Conservation (phyloP, 2,888 invertebrate genomes). For the Nyleta sp. region DNA sequence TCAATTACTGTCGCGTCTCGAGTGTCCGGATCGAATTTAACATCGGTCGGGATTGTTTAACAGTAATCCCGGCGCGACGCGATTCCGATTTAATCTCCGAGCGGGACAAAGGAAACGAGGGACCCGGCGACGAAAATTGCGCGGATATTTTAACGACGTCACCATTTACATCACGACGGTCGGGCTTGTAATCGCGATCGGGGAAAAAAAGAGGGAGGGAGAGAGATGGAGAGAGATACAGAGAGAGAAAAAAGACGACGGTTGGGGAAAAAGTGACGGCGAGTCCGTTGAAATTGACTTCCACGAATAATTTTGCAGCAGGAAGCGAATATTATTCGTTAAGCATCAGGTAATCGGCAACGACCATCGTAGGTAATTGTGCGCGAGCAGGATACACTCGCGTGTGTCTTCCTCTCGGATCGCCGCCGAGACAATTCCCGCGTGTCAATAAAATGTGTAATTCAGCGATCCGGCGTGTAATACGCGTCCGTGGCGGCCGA, state of each 20-base stretch:
- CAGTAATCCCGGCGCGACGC: conserved; percentile 21
- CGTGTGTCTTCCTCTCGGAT: conserved; percentile 17
- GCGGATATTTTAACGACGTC: conserved; percentile 26
- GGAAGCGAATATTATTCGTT: conserved; percentile 13
- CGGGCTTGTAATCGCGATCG: too few species aligned
- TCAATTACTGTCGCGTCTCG: conserved; percentile 41
- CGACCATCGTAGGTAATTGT: conserved; percentile 34
- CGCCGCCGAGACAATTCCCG: conserved; percentile 32
- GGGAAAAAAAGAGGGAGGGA: too few species aligned
- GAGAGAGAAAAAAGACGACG: background rate
- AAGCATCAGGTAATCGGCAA: conserved; percentile 22
- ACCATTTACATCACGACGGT: conserved; percentile 9
- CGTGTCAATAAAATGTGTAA: conserved; percentile 39
- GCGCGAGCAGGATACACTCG: conserved; percentile 10
- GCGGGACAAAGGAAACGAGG: conserved; percentile 3
- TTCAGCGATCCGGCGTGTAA: conserved; percentile 16
- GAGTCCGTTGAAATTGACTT: conserved; percentile 19
- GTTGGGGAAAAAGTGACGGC: background rate
- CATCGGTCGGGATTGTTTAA: conserved; percentile 32
- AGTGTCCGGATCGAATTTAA: conserved; percentile 39
- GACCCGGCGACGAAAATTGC: too few species aligned
- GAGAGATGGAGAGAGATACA: too few species aligned
- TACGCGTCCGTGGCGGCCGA: too few species aligned
- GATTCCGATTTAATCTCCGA: conserved; percentile 9
- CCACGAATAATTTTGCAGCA: conserved; percentile 29